phyloP scores from a whole-genome alignment of 2,113 vertebrate species.

The Polypterus senegalus region DNA sequence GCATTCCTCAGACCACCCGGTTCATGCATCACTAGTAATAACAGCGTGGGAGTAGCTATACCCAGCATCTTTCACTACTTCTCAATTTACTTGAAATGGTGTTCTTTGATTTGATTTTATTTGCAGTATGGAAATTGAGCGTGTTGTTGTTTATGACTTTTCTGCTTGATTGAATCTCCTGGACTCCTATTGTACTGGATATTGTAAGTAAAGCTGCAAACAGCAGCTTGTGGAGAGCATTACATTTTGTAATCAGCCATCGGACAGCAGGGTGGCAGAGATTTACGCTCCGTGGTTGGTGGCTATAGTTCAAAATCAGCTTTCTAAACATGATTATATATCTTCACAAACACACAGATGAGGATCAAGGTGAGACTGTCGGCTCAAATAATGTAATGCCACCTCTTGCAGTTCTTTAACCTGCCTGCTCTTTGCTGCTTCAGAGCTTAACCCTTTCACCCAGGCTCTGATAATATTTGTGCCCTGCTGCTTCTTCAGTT shows the following conservation, averaged over 20 bases:
- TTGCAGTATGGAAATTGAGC: not conserved
- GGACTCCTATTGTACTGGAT: not conserved
- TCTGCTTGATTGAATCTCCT: constrained; percentile 1
- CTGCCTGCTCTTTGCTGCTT: not conserved
- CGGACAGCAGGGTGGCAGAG: constrained; percentile 9
- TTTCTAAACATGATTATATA: constrained; percentile 19
- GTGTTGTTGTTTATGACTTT: constrained; percentile 1
- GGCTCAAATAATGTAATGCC: constrained; percentile 4
- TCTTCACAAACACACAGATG: constrained; percentile 10
- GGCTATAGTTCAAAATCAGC: constrained; percentile 10
- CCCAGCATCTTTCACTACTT: not conserved
- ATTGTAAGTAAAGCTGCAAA: not conserved
- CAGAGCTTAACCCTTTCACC: not conserved
- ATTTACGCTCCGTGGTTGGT: constrained; percentile 12
- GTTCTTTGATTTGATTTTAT: constrained; percentile 4
- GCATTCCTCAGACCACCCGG: not conserved
- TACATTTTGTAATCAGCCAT: not conserved
- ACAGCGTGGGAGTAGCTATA: constrained; percentile 6
- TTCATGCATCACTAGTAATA: not conserved
- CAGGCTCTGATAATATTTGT: not conserved
- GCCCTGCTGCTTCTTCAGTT: too few relatives aligned
- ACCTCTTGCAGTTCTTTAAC: not conserved
- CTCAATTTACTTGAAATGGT: constrained; percentile 2
- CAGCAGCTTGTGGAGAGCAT: not conserved
- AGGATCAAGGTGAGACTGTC: constrained; percentile 3